Evolutionary conservation across 2,113 vertebrate genomes (phyloP), one percentile per base, ranked within the genome.

Genomic region (Petaurus breviceps): DNA sequence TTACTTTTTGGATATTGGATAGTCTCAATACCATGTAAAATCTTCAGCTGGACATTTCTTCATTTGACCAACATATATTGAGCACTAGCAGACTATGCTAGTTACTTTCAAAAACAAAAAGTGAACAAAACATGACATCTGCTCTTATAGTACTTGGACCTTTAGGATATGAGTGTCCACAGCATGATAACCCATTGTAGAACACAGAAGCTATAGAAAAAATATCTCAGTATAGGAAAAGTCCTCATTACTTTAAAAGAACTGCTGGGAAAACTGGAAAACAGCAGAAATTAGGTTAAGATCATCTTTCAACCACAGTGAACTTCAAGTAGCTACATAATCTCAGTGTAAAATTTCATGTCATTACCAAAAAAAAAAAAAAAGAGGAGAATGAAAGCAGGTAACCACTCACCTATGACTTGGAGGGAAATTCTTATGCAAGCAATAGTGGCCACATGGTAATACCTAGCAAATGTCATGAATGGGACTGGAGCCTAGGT

Each of bases 11-110:
- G 49, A 96, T 96, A 9, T 37, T 51, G 47, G 55, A n/a, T 90
- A 96, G 52, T 51, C 94, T 8, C 57, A 93, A 57, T 90, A 77
- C 89, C 57, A 91, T 97, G 14, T 90, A 97, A 96, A 97, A 98
- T 46, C 92, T 92, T 90, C 37, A 31, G 11, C 8, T 97, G 61
- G 91, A 77, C 55, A 94, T 94, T 98, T 96, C 89, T 96, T 91
- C 31, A 68, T 68, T 68, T 2, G 11, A 37, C 14, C 31, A 37
- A 68, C 31, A 37, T 68, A 37, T 68, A 68, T 16, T 77, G 10
- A 77, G 4, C 12, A 77, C 47, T 49, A 49, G 47, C 47, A 49
- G 37, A 77, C 37, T 1, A 77, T 77, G 14, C 14, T 77, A n/a
- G 61, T 77, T 37, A 77, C 57, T 14, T 68, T 68, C 0, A 3